Conservation (phyloP, 2,888 invertebrate species). For the Meiosimyza platycephala region DNA sequence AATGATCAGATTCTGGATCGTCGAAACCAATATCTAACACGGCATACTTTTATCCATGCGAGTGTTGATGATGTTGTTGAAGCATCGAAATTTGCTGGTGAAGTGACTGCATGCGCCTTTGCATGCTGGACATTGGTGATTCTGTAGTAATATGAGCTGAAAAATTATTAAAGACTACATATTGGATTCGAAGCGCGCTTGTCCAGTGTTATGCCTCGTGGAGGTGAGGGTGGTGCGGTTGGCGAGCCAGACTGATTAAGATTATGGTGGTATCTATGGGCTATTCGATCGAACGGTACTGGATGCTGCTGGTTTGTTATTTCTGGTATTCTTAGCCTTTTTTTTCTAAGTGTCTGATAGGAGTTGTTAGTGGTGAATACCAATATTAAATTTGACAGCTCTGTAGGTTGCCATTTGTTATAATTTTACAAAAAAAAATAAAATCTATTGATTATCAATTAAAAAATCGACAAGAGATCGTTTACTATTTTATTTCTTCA, state of each 20-base stretch:
- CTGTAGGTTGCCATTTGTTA: too few species aligned
- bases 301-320: too few species aligned
- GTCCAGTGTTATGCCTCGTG: constrained; percentile 74
- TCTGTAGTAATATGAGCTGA: constrained; percentile 40
- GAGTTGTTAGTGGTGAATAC: too few species aligned
- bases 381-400: too few species aligned
- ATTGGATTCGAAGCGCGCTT: constrained; percentile 67
- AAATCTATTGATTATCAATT: too few species aligned
- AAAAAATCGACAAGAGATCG: too few species aligned
- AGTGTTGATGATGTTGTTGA: constrained; percentile 37
- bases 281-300: too few species aligned
- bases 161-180: constrained; percentile 64
- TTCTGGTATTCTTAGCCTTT: too few species aligned
- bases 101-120: constrained; percentile 53
- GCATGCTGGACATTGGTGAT: constrained; percentile 50
- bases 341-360: too few species aligned
- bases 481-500: too few species aligned
- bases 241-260: constrained; percentile 61
- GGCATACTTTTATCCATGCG: constrained; percentile 66
- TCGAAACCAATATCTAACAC: constrained; percentile 69
- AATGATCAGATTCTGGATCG: constrained; percentile 64
- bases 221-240: constrained; percentile 83
- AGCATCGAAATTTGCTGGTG: constrained; percentile 38
- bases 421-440: too few species aligned
- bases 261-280: constrained; percentile 69